These are phyloP conservation scores for Austrolebias charrua DNA, from an alignment of 2,797 vertebrate species.

Conservation along the genomic window DNA sequence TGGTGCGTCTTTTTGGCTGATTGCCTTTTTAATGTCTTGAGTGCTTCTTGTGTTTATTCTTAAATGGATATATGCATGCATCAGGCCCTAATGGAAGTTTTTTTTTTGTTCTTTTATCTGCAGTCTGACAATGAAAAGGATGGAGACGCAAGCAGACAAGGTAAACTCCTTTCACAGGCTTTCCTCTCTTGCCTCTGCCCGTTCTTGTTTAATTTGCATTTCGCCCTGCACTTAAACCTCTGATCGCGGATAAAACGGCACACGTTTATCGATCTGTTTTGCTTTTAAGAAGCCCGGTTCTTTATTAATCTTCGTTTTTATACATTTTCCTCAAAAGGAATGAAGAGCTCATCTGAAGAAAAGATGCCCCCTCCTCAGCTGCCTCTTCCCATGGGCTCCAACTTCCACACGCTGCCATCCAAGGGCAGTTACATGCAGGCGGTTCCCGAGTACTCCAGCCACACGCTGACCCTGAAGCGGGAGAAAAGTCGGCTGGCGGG, in stretches of 20 bases:
- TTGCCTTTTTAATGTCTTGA: conserved; percentile 73
- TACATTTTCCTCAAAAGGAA: conserved; percentile 76
- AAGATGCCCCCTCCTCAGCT: conserved; percentile 85
- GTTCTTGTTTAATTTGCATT: conserved; percentile 59
- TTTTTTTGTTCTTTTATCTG: conserved; percentile 78
- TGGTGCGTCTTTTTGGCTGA: conserved; percentile 82
- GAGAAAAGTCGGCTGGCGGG: conserved; percentile 85
- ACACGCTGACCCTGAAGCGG: conserved; percentile 92
- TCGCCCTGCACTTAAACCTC: conserved; percentile 22
- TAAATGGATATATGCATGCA: conserved; percentile 65
- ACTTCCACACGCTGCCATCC: conserved; percentile 95
- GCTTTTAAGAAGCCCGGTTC: neutral
- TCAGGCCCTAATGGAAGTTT: conserved; percentile 58
- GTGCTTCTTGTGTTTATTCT: conserved; percentile 56
- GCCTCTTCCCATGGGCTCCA: conserved; percentile 88
- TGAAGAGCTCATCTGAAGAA: conserved; percentile 92
- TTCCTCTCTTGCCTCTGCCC: conserved; percentile 36
- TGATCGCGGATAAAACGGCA: conserved; percentile 8
- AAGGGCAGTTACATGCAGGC: conserved; percentile 93
- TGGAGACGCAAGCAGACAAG: conserved; percentile 95
- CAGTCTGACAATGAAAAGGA: conserved; percentile 98
- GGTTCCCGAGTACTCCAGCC: conserved; percentile 92
- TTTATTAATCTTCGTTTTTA: conserved; percentile 2
- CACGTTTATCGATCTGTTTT: conserved; percentile 20
- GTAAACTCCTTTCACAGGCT: conserved; percentile 75